Percentiles rank a stretch among this genome's conserved stretches.
phyloP scores from a whole-genome alignment of 2,888 invertebrate species.

The Sinodicranocentrus sp. region DNA sequence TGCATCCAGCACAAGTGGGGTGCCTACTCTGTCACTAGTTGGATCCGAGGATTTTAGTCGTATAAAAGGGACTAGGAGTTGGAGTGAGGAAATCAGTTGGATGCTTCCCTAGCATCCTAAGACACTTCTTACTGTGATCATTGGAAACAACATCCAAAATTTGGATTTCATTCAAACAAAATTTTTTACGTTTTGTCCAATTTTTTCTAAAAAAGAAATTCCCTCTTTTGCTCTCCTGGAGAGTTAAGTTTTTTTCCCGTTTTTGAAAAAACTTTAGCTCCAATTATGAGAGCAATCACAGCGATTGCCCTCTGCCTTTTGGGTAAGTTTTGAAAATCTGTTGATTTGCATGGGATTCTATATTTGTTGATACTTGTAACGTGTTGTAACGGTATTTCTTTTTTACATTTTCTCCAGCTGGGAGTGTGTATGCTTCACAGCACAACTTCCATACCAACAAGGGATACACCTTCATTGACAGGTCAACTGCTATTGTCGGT shows the following conservation, averaged over 20 bases:
- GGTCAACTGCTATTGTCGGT: conserved; percentile 39
- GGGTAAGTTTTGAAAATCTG: conserved; percentile 37
- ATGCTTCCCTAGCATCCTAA: conserved; percentile 40
- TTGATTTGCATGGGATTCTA: background rate
- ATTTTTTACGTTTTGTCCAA: conserved; percentile 14
- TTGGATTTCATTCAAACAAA: conserved; percentile 35
- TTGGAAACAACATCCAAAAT: conserved; percentile 1
- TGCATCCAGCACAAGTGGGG: too few species aligned
- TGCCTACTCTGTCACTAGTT: too few species aligned
- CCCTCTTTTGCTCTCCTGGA: conserved; percentile 6
- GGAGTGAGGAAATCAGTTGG: conserved; percentile 27
- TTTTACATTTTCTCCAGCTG: conserved; percentile 33
- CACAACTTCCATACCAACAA: conserved; percentile 60
- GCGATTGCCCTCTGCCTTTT: conserved; percentile 65
- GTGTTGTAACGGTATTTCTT: background rate
- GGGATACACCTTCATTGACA: conserved; percentile 48
- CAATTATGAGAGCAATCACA: conserved; percentile 59
- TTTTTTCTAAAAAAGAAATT: background rate
- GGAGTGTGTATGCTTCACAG: conserved; percentile 63
- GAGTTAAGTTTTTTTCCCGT: conserved; percentile 19
- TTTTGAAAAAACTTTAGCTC: conserved; percentile 45
- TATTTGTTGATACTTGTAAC: too few species aligned
- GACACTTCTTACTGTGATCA: background rate
- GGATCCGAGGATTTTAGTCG: too few species aligned
- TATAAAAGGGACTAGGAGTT: conserved; percentile 15